Conservation (phyloP, 1,140 invertebrate species). For the Drosophila subobscura region DNA sequence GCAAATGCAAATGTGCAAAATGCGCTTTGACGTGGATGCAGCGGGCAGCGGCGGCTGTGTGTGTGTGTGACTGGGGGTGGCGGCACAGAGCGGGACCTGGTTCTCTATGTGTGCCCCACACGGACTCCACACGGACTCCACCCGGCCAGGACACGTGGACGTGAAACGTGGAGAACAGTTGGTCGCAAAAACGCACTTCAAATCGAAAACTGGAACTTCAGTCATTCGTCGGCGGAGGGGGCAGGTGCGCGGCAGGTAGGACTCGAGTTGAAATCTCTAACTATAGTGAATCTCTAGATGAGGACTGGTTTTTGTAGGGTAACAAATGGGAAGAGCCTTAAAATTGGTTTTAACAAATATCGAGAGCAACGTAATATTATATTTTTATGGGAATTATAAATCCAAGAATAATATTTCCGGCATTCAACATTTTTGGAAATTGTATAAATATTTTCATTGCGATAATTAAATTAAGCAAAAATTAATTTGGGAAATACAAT, state of each 20-base stretch:
- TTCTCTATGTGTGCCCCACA: not conserved
- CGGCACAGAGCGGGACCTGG: slow-evolving; percentile 4
- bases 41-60: not conserved
- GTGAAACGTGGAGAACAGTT: slow-evolving; percentile 43
- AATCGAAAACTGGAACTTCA: slow-evolving; percentile 78
- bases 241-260: slow-evolving; percentile 28
- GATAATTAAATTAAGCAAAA: no score
- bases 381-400: not conserved
- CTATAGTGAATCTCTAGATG: slow-evolving; percentile 20
- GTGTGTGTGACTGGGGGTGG: not conserved
- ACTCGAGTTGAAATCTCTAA: not conserved
- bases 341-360: no score
- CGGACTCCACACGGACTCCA: no score
- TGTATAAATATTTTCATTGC: no score
- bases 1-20: slow-evolving; percentile 74
- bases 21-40: slow-evolving; percentile 65
- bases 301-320: slow-evolving; percentile 23
- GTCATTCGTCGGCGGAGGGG: slow-evolving; percentile 53
- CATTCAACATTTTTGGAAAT: no score
- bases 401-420: no score
- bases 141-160: no score
- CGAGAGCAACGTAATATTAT: no score
- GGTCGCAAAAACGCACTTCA: slow-evolving; percentile 68
- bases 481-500: no score
- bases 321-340: not conserved